phyloP scores from a whole-genome alignment of 2,113 vertebrate genomes.

The Ictidomys tridecemlineatus region DNA sequence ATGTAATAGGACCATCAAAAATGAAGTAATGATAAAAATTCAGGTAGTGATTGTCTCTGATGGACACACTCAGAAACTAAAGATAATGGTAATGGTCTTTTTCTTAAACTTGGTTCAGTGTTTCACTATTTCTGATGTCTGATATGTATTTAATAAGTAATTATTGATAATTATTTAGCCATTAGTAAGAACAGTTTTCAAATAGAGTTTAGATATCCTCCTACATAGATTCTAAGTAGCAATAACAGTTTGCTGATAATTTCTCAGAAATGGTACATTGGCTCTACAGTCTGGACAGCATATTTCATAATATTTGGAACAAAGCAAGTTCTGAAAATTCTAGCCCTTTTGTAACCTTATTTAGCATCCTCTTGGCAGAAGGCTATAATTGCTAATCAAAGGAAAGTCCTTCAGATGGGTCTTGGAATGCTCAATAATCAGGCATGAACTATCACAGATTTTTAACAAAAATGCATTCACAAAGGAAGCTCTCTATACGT shows the following conservation, averaged over 20 bases:
- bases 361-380: background rate
- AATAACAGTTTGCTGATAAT: background rate
- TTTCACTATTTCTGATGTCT: background rate
- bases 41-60: background rate
- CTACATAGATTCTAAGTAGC: background rate
- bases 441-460: background rate
- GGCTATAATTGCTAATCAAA: background rate
- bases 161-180: background rate
- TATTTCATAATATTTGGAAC: conserved; percentile 49
- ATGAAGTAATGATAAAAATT: background rate
- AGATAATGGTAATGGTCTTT: background rate
- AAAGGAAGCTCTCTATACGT: background rate
- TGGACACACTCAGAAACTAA: background rate
- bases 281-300: background rate
- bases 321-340: background rate
- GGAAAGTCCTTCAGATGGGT: conserved; percentile 5
- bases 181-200: conserved; percentile 4
- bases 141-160: background rate
- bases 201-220: background rate
- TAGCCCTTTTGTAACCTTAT: background rate
- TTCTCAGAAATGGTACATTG: background rate
- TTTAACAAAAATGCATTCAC: conserved; percentile 34
- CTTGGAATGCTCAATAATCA: background rate
- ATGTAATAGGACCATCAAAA: background rate
- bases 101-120: conserved; percentile 14